These are phyloP conservation scores for Heliconius hortense DNA, from an alignment of 2,888 invertebrate genomes.

Conservation along the genomic window DNA sequence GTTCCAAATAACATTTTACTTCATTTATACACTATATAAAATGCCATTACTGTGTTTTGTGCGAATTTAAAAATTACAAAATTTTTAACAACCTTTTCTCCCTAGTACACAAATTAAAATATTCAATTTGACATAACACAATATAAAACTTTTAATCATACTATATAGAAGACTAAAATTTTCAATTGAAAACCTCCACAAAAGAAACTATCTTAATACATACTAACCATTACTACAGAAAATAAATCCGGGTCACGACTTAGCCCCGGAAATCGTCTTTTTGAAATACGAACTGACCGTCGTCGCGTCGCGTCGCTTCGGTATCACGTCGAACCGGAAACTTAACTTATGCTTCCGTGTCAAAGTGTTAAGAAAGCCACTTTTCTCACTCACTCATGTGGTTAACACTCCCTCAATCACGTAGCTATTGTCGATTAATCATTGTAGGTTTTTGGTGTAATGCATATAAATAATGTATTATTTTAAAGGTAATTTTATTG, in stretches of 20 bases:
- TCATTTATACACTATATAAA: no score
- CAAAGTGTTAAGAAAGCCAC: slow-evolving; percentile 37
- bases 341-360: slow-evolving; percentile 42
- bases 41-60: no score
- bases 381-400: slow-evolving; percentile 30
- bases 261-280: slow-evolving; percentile 43
- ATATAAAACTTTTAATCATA: background rate
- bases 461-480: background rate
- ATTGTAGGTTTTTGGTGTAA: background rate
- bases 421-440: slow-evolving; percentile 17
- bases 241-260: slow-evolving; percentile 41
- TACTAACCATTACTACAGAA: slow-evolving; percentile 36
- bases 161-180: background rate
- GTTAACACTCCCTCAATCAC: slow-evolving; percentile 30
- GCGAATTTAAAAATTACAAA: no score
- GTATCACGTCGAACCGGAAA: slow-evolving; percentile 39
- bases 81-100: no score
- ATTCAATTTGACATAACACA: background rate
- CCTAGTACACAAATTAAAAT: no score
- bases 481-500: background rate
- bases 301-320: slow-evolving; percentile 12
- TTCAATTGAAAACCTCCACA: slow-evolving; percentile 7
- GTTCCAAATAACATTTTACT: no score
- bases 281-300: slow-evolving; percentile 41
- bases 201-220: slow-evolving; percentile 30